phyloP scores from a whole-genome alignment of 2,888 invertebrate genomes.

The Plebejus argus region DNA sequence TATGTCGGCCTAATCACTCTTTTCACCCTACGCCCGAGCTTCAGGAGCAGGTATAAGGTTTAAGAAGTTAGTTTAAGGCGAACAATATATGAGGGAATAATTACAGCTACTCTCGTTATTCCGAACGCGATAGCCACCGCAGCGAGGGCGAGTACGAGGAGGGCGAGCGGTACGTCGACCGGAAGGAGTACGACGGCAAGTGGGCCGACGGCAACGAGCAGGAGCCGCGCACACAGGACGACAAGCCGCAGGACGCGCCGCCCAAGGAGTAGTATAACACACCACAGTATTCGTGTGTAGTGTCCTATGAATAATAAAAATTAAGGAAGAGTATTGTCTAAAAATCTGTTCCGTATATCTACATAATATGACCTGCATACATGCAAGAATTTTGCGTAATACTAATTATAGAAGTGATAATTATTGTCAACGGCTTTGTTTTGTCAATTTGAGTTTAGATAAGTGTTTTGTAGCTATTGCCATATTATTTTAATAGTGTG shows the following conservation, averaged over 20 bases:
- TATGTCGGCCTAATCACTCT: neutral
- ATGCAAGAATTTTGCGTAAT: too few relatives aligned
- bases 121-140: slow-evolving; percentile 72
- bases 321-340: too few relatives aligned
- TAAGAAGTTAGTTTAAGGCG: slow-evolving; percentile 15
- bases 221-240: slow-evolving; percentile 61
- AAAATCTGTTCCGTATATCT: too few relatives aligned
- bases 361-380: too few relatives aligned
- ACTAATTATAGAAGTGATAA: too few relatives aligned
- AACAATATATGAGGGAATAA: slow-evolving; percentile 37
- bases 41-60: neutral
- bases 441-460: too few relatives aligned
- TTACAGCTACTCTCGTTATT: slow-evolving; percentile 70
- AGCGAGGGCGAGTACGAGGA: slow-evolving; percentile 79
- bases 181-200: slow-evolving; percentile 84
- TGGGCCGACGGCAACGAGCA: slow-evolving; percentile 83
- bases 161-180: slow-evolving; percentile 76
- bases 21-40: neutral
- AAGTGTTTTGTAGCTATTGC: too few relatives aligned
- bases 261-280: slow-evolving; percentile 63
- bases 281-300: slow-evolving; percentile 21
- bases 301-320: too few relatives aligned
- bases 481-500: too few relatives aligned
- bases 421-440: too few relatives aligned
- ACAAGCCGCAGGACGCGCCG: slow-evolving; percentile 62